Conservation (phyloP, 2,888 invertebrate species). For the Acronicta psi region DNA sequence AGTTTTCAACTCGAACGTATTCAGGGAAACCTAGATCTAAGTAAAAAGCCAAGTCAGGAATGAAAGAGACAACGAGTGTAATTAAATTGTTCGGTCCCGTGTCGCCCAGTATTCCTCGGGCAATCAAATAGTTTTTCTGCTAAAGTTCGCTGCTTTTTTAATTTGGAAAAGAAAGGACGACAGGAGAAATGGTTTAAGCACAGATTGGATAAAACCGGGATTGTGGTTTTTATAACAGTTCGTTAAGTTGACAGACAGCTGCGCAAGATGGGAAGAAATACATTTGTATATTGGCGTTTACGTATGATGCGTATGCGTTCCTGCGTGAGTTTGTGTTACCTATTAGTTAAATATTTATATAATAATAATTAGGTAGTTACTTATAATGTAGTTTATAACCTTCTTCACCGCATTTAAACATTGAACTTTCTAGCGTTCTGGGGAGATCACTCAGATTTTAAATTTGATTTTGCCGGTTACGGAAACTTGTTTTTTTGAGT, state of each 20-base stretch:
- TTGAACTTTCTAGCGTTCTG: too few species aligned
- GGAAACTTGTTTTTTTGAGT: too few species aligned
- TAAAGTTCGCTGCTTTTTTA: slow-evolving; percentile 68
- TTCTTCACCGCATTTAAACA: too few species aligned
- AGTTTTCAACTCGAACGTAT: slow-evolving; percentile 73
- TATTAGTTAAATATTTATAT: too few species aligned
- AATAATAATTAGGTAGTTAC: too few species aligned
- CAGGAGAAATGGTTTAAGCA: slow-evolving; percentile 56
- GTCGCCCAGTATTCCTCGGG: slow-evolving; percentile 67
- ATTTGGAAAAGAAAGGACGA: slow-evolving; percentile 61
- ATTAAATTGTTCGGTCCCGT: slow-evolving; percentile 81
- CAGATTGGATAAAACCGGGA: slow-evolving; percentile 52
- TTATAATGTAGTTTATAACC: too few species aligned
- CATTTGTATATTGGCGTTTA: slow-evolving; percentile 2
- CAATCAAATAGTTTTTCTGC: slow-evolving; percentile 77
- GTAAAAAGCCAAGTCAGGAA: slow-evolving; percentile 70
- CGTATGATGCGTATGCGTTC: background rate
- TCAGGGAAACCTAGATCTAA: slow-evolving; percentile 61
- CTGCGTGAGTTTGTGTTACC: too few species aligned
- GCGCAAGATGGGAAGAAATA: slow-evolving; percentile 12
- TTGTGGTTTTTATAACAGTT: slow-evolving; percentile 48
- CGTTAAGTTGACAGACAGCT: slow-evolving; percentile 36
- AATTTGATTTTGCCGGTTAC: too few species aligned
- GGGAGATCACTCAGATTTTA: too few species aligned
- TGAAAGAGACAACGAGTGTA: slow-evolving; percentile 75